phyloP scores from a whole-genome alignment of 2,797 vertebrate genomes.

The Naso thynnoides region DNA sequence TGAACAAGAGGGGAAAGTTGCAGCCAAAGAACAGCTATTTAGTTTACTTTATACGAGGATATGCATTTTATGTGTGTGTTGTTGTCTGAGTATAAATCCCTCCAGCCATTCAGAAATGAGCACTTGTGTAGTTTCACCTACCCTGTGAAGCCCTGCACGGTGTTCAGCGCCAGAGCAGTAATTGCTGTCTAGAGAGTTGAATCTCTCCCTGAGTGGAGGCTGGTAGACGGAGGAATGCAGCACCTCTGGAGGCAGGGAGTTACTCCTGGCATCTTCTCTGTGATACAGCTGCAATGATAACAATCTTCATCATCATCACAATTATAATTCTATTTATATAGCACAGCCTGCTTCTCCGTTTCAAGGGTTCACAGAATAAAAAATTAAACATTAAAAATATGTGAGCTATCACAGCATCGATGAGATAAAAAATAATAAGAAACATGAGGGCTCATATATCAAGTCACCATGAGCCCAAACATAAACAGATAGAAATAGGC shows the following conservation, averaged over 20 bases:
- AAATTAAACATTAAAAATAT: too few species aligned
- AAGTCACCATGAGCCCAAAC: too few species aligned
- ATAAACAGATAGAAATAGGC: too few species aligned
- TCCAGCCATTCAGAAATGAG: conserved; percentile 1
- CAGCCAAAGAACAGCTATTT: background rate
- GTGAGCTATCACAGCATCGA: too few species aligned
- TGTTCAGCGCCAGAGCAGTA: conserved; percentile 91
- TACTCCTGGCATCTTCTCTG: conserved; percentile 95
- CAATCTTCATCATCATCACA: background rate
- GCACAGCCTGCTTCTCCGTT: background rate
- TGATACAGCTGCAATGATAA: conserved; percentile 87
- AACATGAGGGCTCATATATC: too few species aligned
- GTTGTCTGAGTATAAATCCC: conserved; percentile 9
- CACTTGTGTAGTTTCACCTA: conserved; percentile 58
- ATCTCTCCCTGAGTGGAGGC: conserved; percentile 94
- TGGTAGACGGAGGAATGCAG: conserved; percentile 95
- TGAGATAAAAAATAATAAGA: too few species aligned
- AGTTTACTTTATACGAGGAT: background rate
- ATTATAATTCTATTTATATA: too few species aligned
- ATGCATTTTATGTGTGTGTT: background rate
- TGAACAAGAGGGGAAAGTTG: conserved; percentile 12
- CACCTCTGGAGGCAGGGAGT: conserved; percentile 96
- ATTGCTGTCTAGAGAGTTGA: conserved; percentile 95
- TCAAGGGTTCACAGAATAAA: background rate
- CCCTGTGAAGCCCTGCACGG: conserved; percentile 91